Evolutionary conservation across 2,888 invertebrate species (phyloP).

Genomic region (Tubulanus polymorphus): DNA sequence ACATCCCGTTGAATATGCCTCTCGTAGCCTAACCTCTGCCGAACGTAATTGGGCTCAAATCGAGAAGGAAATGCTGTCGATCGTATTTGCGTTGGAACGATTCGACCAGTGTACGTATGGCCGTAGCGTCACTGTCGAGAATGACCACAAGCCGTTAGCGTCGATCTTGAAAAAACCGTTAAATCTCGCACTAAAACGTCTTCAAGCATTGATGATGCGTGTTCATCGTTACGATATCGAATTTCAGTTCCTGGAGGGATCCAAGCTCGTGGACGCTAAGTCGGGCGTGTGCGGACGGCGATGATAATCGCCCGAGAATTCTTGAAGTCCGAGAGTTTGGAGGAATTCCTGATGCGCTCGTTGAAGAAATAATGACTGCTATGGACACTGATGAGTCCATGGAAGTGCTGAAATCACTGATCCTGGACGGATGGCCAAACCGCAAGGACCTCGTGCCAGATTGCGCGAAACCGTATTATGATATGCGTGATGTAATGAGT

Average conservation of each 20-base stretch:
- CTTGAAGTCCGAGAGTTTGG: not conserved
- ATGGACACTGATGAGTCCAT: not conserved
- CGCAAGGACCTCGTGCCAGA: not conserved
- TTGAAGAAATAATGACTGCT: slow-evolving; percentile 5
- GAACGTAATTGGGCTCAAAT: slow-evolving; percentile 21
- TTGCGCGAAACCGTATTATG: not conserved
- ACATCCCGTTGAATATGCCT: slow-evolving; percentile 21
- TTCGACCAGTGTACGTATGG: slow-evolving; percentile 26
- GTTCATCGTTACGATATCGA: slow-evolving; percentile 6
- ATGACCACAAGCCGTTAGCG: slow-evolving; percentile 7
- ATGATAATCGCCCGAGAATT: not conserved
- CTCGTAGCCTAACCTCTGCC: slow-evolving; percentile 15
- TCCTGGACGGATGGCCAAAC: not conserved
- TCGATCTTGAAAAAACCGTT: slow-evolving; percentile 2
- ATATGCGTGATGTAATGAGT: not conserved
- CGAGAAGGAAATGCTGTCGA: slow-evolving; percentile 20
- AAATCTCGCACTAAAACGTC: slow-evolving; percentile 5
- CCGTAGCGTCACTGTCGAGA: slow-evolving; percentile 5
- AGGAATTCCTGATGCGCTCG: not conserved
- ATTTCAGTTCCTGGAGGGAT: slow-evolving; percentile 5
- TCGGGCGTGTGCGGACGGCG: slow-evolving; percentile 5
- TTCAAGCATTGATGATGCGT: slow-evolving; percentile 7
- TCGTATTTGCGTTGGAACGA: slow-evolving; percentile 20
- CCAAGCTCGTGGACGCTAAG: slow-evolving; percentile 5
- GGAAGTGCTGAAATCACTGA: not conserved